Evolutionary conservation across 2,888 invertebrate genomes (phyloP), one percentile per base, ranked within the genome.

Genomic region (Hybos culiciformis): DNA sequence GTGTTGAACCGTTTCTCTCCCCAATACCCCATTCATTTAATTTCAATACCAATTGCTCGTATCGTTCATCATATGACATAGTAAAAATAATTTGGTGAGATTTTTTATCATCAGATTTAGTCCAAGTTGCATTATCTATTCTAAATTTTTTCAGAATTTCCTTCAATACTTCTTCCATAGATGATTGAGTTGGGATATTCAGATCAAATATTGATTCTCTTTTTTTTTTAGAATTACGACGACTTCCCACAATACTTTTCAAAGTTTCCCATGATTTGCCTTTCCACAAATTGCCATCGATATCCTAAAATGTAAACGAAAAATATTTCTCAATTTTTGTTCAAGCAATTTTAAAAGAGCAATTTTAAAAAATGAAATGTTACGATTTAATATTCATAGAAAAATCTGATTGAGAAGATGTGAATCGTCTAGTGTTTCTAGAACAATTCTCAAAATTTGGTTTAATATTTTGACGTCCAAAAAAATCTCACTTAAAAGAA

Each of bases 11-110:
- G 46, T 69, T 67, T 15, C 71, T 68, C 32, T 70, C 66, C 0
- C 80, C 80, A 46, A 81, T 74, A 15, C 77, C 75, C 55, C 73
- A 72, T 26, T 73, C 73, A 49, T 69, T 68, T 31, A 81, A 57
- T 12, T 74, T 66, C 46, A 72, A 71, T 26, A 78, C 62, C 9
- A 77, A 61, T 49, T 73, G 71, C 54, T 80, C 80, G 49, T 76
- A 76, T 4, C 67, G 57, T 45, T 69, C 68, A 12, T 74, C 71
- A 3, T 74, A 71, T 42, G 74, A 73, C 34, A 77, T 58, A 0
- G 75, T 70, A 56, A 80, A 80, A 14, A 69, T 69, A 1, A 79
- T 70, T 64, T 72, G 72, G 58, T 71, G 69, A 51, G 67, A 70
- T 41, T 67, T 68, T 12, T 70, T 69, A 37, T 71, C 68, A 46